Evolutionary conservation across 2,888 invertebrate genomes (phyloP).

Genomic region (Cerastoderma edule): DNA sequence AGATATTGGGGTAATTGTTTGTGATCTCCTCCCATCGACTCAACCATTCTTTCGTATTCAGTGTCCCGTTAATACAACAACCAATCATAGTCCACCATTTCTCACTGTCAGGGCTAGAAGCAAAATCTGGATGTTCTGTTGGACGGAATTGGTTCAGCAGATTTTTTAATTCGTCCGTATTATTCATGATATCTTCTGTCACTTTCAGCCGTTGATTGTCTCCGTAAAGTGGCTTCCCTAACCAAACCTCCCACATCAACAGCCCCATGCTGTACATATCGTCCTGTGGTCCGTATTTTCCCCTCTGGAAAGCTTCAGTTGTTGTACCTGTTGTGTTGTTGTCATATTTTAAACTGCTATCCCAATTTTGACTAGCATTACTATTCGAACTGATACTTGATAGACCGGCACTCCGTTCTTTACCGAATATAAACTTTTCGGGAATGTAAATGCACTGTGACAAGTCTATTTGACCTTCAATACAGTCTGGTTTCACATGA

Average conservation of each 20-base stretch:
- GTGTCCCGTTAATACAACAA: constrained; percentile 19
- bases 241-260: constrained; percentile 74
- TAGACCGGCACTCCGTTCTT: constrained; percentile 14
- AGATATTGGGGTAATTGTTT: constrained; percentile 3
- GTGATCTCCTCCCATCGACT: constrained; percentile 4
- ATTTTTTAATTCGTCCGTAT: constrained; percentile 24
- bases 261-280: constrained; percentile 74
- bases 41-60: constrained; percentile 30
- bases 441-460: constrained; percentile 39
- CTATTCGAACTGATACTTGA: background rate
- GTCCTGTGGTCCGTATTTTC: constrained; percentile 35
- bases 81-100: constrained; percentile 41
- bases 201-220: background rate
- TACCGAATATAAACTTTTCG: constrained; percentile 39
- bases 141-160: constrained; percentile 25
- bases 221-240: constrained; percentile 34
- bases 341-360: background rate
- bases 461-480: constrained; percentile 25
- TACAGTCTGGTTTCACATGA: constrained; percentile 23
- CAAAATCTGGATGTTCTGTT: constrained; percentile 30
- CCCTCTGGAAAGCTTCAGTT: background rate
- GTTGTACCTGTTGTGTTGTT: background rate
- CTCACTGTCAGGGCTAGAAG: background rate
- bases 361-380: background rate
- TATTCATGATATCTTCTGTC: background rate